Evolutionary conservation across 2,113 vertebrate species (phyloP).

Genomic region (Anoplopoma fimbria): DNA sequence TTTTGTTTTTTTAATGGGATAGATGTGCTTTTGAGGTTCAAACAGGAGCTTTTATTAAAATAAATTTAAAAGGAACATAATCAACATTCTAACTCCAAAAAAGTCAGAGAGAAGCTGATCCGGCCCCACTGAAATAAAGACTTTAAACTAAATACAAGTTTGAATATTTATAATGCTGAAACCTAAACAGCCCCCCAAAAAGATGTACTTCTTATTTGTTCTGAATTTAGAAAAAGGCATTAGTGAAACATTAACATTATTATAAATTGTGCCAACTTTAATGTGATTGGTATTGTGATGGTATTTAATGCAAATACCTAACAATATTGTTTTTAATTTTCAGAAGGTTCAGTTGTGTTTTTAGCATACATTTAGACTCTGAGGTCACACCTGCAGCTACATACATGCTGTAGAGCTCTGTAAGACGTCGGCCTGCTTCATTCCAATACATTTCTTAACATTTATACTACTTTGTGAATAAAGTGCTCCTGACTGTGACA

Average conservation of each 20-base stretch:
- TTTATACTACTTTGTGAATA: conserved; percentile 35
- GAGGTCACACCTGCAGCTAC: conserved; percentile 5
- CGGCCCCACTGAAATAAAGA: conserved; percentile 29
- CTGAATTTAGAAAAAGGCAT: not conserved
- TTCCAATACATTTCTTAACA: not conserved
- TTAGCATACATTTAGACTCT: not conserved
- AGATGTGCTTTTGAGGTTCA: conserved; percentile 50
- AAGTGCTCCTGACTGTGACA: conserved; percentile 17
- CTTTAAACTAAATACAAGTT: conserved; percentile 39
- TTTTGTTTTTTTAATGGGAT: conserved; percentile 6
- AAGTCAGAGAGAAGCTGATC: conserved; percentile 16
- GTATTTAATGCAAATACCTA: not conserved
- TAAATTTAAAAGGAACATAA: conserved; percentile 55
- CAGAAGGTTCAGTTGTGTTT: not conserved
- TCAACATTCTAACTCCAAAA: conserved; percentile 29
- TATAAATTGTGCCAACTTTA: not conserved
- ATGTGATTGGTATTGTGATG: not conserved
- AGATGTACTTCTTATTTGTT: not conserved
- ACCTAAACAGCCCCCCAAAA: not conserved
- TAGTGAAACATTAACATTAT: not conserved
- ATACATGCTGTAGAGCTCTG: not conserved
- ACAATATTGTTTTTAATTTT: not conserved
- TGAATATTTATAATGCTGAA: not conserved
- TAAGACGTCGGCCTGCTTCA: not conserved
- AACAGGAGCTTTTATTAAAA: conserved; percentile 46